Conservation (phyloP, 2,113 vertebrate species). For the Cercopithecus mona region DNA sequence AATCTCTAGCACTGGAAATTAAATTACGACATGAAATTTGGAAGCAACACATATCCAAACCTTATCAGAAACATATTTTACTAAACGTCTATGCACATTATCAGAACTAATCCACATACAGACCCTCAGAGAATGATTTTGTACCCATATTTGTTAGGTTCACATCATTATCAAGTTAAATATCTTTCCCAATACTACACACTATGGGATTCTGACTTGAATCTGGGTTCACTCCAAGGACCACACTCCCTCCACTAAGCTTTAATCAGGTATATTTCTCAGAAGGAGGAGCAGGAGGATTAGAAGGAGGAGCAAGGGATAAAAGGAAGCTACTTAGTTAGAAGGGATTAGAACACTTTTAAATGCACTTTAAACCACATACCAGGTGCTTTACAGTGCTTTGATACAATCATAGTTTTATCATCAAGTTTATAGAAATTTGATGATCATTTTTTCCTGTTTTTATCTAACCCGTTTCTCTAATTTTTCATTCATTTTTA, state of each 20-base stretch:
- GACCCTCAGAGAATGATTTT: not conserved
- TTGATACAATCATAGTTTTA: not conserved
- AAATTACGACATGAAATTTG: too few species aligned
- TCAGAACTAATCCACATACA: not conserved
- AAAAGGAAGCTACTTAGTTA: not conserved
- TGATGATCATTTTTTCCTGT: not conserved
- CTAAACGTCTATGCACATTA: not conserved
- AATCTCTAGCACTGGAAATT: too few species aligned
- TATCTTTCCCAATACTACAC: not conserved
- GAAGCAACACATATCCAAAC: too few species aligned
- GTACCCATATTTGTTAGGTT: not conserved
- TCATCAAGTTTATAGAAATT: not conserved
- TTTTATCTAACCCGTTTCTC: not conserved
- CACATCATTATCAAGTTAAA: not conserved
- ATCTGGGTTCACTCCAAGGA: not conserved
- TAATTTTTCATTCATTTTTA: not conserved
- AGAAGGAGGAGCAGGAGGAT: not conserved
- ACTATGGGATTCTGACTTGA: not conserved
- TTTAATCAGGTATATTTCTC: not conserved
- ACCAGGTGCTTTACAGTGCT: not conserved
- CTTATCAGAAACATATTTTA: not conserved
- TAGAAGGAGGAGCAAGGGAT: too few species aligned
- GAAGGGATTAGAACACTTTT: not conserved
- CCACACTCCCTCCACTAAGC: rapidly evolving
- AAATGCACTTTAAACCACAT: not conserved